Percentiles rank a stretch among this genome's conserved stretches.
Evolutionary conservation across 2,113 vertebrate genomes (phyloP).

Genomic region (Atrichornis clamosus): DNA sequence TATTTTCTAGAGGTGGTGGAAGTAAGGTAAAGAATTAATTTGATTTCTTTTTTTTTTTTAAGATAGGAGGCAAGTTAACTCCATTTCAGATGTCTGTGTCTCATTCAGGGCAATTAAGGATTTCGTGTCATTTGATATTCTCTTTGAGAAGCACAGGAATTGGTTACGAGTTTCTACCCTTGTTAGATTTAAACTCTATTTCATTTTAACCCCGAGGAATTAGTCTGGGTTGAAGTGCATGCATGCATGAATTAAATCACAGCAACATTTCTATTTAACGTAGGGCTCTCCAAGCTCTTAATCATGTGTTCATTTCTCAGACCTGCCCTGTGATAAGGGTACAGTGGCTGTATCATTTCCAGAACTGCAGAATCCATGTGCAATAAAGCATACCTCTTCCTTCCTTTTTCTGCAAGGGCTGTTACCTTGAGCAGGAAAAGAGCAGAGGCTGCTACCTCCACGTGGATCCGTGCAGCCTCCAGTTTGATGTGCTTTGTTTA

Average conservation of each 20-base stretch:
- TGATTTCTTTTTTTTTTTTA: not conserved
- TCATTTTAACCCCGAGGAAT: not conserved
- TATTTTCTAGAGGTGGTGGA: not conserved
- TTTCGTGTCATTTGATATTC: not conserved
- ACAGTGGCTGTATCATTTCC: not conserved
- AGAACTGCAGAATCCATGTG: not conserved
- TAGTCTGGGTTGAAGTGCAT: not conserved
- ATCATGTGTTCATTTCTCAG: not conserved
- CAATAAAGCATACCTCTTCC: not conserved
- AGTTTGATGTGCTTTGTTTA: not conserved
- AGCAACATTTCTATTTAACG: not conserved
- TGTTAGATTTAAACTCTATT: constrained; percentile 9
- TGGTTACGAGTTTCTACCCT: not conserved
- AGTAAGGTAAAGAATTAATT: not conserved
- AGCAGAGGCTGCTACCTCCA: not conserved
- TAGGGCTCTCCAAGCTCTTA: not conserved
- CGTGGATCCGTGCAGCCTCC: not conserved
- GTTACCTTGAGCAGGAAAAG: not conserved
- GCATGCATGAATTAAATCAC: constrained; percentile 2
- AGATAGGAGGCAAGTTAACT: not conserved
- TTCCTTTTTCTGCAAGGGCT: not conserved
- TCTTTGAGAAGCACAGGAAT: constrained; percentile 1
- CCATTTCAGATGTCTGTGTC: not conserved
- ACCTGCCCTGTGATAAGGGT: not conserved
- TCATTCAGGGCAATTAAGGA: not conserved